A percentile compares a stretch with the other conserved stretches of the same genome.
Conservation (phyloP, 2,888 invertebrate species). For the Meghimatium bilineatum region DNA sequence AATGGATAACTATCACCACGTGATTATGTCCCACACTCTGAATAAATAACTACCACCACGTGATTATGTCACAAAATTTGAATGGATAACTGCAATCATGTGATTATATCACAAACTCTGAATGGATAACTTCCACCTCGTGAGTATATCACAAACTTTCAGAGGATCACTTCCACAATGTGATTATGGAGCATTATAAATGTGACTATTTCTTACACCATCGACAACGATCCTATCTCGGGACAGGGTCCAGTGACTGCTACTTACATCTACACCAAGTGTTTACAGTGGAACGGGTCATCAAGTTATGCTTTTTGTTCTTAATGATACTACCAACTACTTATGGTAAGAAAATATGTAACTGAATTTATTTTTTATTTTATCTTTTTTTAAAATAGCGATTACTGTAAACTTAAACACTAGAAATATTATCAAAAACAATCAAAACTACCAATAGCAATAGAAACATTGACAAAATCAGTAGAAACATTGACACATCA, state of each 20-base stretch:
- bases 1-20: too few relatives aligned
- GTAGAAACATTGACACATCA: too few relatives aligned
- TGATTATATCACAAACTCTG: too few relatives aligned
- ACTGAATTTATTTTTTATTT: background rate
- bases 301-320: constrained; percentile 8
- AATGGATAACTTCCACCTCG: background rate
- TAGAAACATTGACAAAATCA: too few relatives aligned
- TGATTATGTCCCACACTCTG: background rate
- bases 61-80: background rate
- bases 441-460: too few relatives aligned
- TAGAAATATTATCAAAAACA: too few relatives aligned
- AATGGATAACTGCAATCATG: background rate
- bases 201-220: constrained; percentile 18
- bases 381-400: too few relatives aligned
- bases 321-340: constrained; percentile 18
- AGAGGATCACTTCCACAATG: constrained; percentile 2
- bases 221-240: background rate
- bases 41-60: background rate
- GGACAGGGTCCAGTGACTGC: background rate
- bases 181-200: constrained; percentile 33
- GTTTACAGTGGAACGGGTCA: background rate
- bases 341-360: constrained; percentile 8
- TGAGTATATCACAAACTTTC: constrained; percentile 5
- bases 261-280: background rate
- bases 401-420: too few relatives aligned